Evolutionary conservation across 1,140 invertebrate species (phyloP).

Genomic region (Megalopta genalis): DNA sequence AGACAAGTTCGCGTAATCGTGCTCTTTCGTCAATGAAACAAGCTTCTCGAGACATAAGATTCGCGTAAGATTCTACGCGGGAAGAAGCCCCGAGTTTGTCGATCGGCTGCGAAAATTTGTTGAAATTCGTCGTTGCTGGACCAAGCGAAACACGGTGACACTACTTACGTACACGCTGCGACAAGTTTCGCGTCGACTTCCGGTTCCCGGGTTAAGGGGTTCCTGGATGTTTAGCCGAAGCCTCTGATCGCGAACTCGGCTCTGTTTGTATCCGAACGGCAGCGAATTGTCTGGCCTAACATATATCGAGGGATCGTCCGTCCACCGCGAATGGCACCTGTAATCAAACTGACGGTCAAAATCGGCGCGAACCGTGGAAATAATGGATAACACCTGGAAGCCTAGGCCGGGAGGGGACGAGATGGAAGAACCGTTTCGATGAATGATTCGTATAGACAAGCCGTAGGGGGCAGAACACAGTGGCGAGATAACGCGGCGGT

Average conservation of each 20-base stretch:
- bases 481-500: slow-evolving; percentile 30
- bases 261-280: background rate
- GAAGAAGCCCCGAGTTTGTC: too few species aligned
- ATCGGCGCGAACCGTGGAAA: slow-evolving; percentile 55
- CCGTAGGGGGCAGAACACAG: slow-evolving; percentile 54
- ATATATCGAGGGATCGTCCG: slow-evolving; percentile 38
- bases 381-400: slow-evolving; percentile 49
- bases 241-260: background rate
- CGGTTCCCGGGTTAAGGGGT: slow-evolving; percentile 9
- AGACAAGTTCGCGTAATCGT: too few species aligned
- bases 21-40: too few species aligned
- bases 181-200: background rate
- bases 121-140: background rate
- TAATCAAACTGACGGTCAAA: slow-evolving; percentile 78
- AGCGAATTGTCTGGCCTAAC: background rate
- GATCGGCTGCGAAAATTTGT: too few species aligned
- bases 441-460: slow-evolving; percentile 49
- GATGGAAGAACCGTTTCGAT: slow-evolving; percentile 54
- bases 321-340: slow-evolving; percentile 73
- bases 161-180: background rate
- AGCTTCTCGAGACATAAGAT: too few species aligned
- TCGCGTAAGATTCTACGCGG: too few species aligned
- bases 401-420: slow-evolving; percentile 18
- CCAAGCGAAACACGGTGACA: too few species aligned
- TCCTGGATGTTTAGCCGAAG: background rate